Conservation (phyloP, 2,888 invertebrate genomes). For the Napeogenes sylphis region DNA sequence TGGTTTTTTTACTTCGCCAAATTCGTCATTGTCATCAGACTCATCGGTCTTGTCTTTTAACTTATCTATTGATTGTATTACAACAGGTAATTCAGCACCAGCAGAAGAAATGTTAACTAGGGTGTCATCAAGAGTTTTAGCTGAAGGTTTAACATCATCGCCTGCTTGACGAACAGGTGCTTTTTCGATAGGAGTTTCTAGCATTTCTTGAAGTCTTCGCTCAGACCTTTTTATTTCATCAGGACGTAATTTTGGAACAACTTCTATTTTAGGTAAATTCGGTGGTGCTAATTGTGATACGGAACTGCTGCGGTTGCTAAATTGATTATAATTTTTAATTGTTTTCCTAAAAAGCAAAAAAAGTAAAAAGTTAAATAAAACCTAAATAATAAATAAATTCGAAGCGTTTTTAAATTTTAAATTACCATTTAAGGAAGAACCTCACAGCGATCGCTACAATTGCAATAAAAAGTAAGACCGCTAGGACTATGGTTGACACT, state of each 20-base stretch:
- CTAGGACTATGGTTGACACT: constrained; percentile 61
- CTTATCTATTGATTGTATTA: constrained; percentile 67
- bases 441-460: constrained; percentile 52
- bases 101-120: constrained; percentile 44
- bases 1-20: constrained; percentile 54
- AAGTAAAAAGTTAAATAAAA: constrained; percentile 13
- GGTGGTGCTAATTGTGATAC: constrained; percentile 47
- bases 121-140: constrained; percentile 19
- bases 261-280: constrained; percentile 44
- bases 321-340: constrained; percentile 49
- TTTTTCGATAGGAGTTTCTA: constrained; percentile 49
- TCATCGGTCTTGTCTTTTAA: constrained; percentile 57
- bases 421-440: constrained; percentile 63
- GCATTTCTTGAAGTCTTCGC: constrained; percentile 59
- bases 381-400: background rate
- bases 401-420: constrained; percentile 10
- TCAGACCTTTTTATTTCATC: constrained; percentile 63
- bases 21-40: constrained; percentile 63
- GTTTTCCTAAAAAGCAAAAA: constrained; percentile 48
- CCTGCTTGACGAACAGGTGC: constrained; percentile 26
- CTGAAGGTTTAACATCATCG: background rate
- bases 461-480: constrained; percentile 57
- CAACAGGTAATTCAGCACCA: constrained; percentile 48
- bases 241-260: constrained; percentile 46
- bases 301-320: constrained; percentile 54